Conservation (phyloP, 2,888 invertebrate genomes). For the Chrysina gloriosa region DNA sequence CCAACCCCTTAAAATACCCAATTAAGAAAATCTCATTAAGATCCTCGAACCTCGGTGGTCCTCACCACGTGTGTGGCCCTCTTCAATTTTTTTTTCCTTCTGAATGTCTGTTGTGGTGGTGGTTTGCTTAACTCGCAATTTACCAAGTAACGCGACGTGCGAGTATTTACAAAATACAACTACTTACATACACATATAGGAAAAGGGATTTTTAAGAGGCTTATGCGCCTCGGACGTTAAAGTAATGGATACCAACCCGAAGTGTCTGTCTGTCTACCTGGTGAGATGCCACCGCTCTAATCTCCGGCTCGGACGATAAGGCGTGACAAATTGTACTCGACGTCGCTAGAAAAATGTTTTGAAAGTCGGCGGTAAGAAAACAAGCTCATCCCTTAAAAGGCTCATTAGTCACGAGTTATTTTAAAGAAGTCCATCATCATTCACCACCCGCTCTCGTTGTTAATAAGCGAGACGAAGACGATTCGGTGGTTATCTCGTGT, state of each 20-base stretch:
- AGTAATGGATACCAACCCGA: not conserved
- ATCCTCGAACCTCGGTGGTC: not conserved
- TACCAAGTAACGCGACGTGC: too few relatives aligned
- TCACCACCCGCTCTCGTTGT: slow-evolving; percentile 26
- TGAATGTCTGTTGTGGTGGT: not conserved
- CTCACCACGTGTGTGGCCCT: not conserved
- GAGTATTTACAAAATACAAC: too few relatives aligned
- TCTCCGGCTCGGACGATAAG: slow-evolving; percentile 18
- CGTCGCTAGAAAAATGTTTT: slow-evolving; percentile 22
- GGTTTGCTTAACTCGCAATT: not conserved
- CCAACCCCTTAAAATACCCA: slow-evolving; percentile 4
- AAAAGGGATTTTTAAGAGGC: not conserved
- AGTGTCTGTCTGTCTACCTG: not conserved
- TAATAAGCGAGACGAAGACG: slow-evolving; percentile 12
- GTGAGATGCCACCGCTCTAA: slow-evolving; percentile 6
- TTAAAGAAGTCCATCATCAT: slow-evolving; percentile 34
- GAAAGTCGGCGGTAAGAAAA: slow-evolving; percentile 29
- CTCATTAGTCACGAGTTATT: slow-evolving; percentile 41
- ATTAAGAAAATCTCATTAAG: slow-evolving; percentile 9
- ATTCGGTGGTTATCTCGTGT: not conserved
- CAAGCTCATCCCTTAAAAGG: slow-evolving; percentile 41
- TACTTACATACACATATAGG: not conserved
- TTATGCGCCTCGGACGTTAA: too few relatives aligned
- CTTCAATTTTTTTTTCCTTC: not conserved
- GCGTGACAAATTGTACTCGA: slow-evolving; percentile 34